These are phyloP conservation scores for Sinotaia quadrata DNA, from an alignment of 2,888 invertebrate genomes.

Conservation along the genomic window DNA sequence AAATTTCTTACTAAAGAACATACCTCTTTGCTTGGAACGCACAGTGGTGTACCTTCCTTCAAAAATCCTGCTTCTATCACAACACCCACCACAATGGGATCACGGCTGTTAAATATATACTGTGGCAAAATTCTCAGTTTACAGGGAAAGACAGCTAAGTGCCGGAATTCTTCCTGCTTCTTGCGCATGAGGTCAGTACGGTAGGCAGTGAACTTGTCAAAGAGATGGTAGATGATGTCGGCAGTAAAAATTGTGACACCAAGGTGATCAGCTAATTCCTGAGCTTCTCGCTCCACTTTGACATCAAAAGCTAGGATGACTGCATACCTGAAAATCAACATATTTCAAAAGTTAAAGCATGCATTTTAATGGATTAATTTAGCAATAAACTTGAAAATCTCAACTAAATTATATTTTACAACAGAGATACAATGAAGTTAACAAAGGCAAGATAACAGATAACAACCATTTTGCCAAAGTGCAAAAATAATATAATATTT, in stretches of 20 bases:
- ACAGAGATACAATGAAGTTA: neutral
- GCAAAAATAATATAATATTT: too few species aligned
- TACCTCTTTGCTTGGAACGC: constrained; percentile 94
- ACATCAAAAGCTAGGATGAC: constrained; percentile 99
- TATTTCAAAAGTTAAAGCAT: neutral
- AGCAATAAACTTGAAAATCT: neutral
- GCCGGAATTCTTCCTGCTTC: constrained; percentile 95
- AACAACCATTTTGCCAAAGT: neutral
- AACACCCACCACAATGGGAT: constrained; percentile 97
- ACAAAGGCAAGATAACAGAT: neutral
- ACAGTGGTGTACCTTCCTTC: constrained; percentile 96
- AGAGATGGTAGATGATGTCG: constrained; percentile 99
- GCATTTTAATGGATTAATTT: neutral
- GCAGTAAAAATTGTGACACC: constrained; percentile 89
- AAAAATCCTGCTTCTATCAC: constrained; percentile 95
- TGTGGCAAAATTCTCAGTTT: constrained; percentile 86
- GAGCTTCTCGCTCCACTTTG: constrained; percentile 97
- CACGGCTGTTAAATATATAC: constrained; percentile 97
- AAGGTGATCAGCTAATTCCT: constrained; percentile 94
- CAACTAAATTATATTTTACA: neutral
- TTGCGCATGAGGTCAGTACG: constrained; percentile 90
- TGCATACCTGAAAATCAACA: constrained; percentile 81
- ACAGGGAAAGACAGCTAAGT: constrained; percentile 98
- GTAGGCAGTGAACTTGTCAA: constrained; percentile 89
- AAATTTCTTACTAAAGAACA: too few species aligned